A percentile compares a stretch with the other conserved stretches of the same genome.
phyloP scores from a whole-genome alignment of 2,888 invertebrate species.

The Marasmarcha lunaedactyla region DNA sequence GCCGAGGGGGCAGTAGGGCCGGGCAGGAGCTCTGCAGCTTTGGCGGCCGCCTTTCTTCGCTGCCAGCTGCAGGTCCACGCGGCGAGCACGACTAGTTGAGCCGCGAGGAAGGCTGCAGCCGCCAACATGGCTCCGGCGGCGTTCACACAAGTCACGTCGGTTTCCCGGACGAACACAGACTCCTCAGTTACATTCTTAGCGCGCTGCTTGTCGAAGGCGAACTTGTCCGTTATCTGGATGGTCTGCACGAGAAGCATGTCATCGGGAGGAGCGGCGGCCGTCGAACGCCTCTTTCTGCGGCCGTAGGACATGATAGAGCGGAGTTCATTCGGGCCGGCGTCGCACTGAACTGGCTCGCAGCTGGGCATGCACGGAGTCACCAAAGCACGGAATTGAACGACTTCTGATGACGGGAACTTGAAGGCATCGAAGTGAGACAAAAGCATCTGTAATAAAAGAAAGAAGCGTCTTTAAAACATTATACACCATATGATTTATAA shows the following conservation, averaged over 20 bases:
- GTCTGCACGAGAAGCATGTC: conserved; percentile 90
- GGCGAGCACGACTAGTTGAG: conserved; percentile 87
- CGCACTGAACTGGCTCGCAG: conserved; percentile 93
- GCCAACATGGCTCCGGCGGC: conserved; percentile 86
- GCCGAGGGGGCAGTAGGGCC: conserved; percentile 69
- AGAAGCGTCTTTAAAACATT: not conserved
- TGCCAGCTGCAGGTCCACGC: conserved; percentile 93
- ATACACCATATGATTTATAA: not conserved
- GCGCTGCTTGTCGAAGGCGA: conserved; percentile 82
- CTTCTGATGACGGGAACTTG: conserved; percentile 95
- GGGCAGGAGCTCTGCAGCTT: conserved; percentile 76
- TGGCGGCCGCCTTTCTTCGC: conserved; percentile 76
- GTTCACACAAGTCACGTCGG: conserved; percentile 77
- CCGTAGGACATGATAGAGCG: conserved; percentile 88
- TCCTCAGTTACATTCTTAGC: conserved; percentile 76
- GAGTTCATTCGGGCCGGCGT: conserved; percentile 86
- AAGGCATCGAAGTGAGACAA: conserved; percentile 95
- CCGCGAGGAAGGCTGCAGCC: conserved; percentile 86
- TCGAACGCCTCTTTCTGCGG: conserved; percentile 80
- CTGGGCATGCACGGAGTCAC: conserved; percentile 95
- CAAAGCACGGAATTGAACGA: conserved; percentile 94
- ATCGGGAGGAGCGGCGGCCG: conserved; percentile 72
- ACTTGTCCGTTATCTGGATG: conserved; percentile 93
- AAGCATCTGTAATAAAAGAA: conserved; percentile 73
- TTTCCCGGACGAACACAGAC: conserved; percentile 77